These are phyloP conservation scores for Pyxicephalus adspersus DNA, from an alignment of 2,113 vertebrate species.

Conservation along the genomic window DNA sequence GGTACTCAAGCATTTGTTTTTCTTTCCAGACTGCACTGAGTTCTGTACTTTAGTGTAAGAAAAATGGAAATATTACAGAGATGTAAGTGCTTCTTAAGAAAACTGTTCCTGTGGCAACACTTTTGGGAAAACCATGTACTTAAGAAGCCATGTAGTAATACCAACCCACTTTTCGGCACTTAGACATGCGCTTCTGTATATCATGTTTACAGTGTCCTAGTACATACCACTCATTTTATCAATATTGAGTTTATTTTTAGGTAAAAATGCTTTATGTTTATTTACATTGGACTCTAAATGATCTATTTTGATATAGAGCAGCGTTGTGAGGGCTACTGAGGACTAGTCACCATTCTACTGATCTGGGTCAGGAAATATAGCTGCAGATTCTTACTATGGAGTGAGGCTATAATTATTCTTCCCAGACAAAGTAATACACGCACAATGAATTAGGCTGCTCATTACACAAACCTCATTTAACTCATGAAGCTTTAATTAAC, in stretches of 20 bases:
- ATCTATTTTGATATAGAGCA: background rate
- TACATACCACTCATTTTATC: background rate
- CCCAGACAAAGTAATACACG: slow-evolving; percentile 25
- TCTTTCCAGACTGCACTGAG: too few relatives aligned
- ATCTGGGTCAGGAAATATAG: slow-evolving; percentile 20
- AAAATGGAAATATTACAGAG: too few relatives aligned
- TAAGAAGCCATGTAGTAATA: too few relatives aligned
- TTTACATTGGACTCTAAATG: background rate
- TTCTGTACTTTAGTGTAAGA: too few relatives aligned
- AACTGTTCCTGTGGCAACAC: too few relatives aligned
- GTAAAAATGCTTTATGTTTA: background rate
- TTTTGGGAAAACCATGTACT: too few relatives aligned
- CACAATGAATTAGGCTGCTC: slow-evolving; percentile 50
- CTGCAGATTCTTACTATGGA: slow-evolving; percentile 4
- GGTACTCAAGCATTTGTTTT: too few relatives aligned
- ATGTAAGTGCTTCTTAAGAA: too few relatives aligned
- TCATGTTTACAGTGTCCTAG: too few relatives aligned
- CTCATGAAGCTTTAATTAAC: slow-evolving; percentile 51
- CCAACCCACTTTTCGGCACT: too few relatives aligned
- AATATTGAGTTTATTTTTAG: background rate
- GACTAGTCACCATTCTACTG: slow-evolving; percentile 9
- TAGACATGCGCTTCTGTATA: too few relatives aligned
- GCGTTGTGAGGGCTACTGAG: background rate
- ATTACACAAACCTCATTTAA: slow-evolving; percentile 51
- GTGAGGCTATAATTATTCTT: slow-evolving; percentile 34